Percentiles rank a stretch among this genome's conserved stretches.
Conservation (phyloP, 2,888 invertebrate genomes). For the Polyommatus icarus region DNA sequence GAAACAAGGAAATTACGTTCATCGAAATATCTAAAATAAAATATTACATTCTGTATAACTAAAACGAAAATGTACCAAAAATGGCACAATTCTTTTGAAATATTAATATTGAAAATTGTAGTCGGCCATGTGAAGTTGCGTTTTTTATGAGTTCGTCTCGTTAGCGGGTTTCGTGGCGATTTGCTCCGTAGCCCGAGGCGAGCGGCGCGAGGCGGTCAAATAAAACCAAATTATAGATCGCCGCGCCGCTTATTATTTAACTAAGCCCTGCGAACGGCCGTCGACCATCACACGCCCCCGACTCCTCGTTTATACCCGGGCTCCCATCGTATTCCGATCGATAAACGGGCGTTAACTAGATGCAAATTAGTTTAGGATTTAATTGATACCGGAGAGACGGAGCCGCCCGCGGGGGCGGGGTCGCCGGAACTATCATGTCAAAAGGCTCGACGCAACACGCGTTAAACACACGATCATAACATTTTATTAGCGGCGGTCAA, state of each 20-base stretch:
- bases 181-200: slow-evolving; percentile 58
- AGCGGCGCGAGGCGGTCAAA: slow-evolving; percentile 61
- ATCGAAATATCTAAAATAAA: neutral
- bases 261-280: slow-evolving; percentile 69
- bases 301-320: slow-evolving; percentile 44
- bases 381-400: slow-evolving; percentile 77
- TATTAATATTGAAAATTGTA: slow-evolving; percentile 41
- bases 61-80: neutral
- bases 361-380: slow-evolving; percentile 63
- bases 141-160: slow-evolving; percentile 62
- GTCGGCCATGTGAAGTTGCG: slow-evolving; percentile 52
- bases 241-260: slow-evolving; percentile 74
- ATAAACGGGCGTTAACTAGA: slow-evolving; percentile 55
- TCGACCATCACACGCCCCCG: slow-evolving; percentile 62
- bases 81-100: neutral
- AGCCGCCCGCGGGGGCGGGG: slow-evolving; percentile 75
- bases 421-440: slow-evolving; percentile 76
- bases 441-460: slow-evolving; percentile 78
- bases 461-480: slow-evolving; percentile 80
- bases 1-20: neutral
- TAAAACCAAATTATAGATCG: slow-evolving; percentile 74
- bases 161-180: slow-evolving; percentile 67
- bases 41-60: neutral
- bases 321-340: slow-evolving; percentile 52
- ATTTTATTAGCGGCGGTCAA: slow-evolving; percentile 78